Evolutionary conservation across 2,797 vertebrate species (phyloP), one percentile per base, ranked within the genome.

Genomic region (Ptychadena robeensis): DNA sequence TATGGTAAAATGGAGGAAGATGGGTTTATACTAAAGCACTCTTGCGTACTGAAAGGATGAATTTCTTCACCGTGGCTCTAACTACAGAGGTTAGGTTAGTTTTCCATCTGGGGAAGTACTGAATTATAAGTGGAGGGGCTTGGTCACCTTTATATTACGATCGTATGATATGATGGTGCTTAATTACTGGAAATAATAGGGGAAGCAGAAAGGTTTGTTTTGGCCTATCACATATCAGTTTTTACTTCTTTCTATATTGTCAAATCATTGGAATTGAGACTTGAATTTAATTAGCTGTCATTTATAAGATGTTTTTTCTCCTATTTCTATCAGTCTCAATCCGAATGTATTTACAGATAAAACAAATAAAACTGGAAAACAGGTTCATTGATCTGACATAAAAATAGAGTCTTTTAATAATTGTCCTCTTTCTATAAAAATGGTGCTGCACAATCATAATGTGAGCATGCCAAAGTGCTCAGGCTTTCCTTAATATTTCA

Each of bases 391-490:
- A 61, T 61, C 25, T 25, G 59, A 25, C 59, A 61, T 61, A 27
- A 61, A 61, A 61, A 22, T 53, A 27, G 28, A 1, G 4, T 22
- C 34, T 69, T 69, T 69, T 15, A 28, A 27, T 27, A 28, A 61
- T 28, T 61, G 59, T 61, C 59, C 59, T 61, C 44, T 61, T 25
- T 25, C 71, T 71, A 31, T 70, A 44, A 65, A 75, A 75, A 71
- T 65, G 78, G 72, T 85, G 71, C 72, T 85, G 72, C 78, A 70
- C 78, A 84, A 76, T 80, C 37, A 70, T 76, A 74, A 34, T 31
- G 18, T 48, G 65, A 70, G 83, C 70, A 65, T 76, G 67, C 53
- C 63, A 59, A 76, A 82, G 64, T 76, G 73, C 65, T 82, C 80
- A 75, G 40, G 63, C 64, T 81, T 63, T 53, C 67, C 31, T n/a